Evolutionary conservation across 2,888 invertebrate species (phyloP), one percentile per base, ranked within the genome.

Genomic region (Ornithoptera priamus): DNA sequence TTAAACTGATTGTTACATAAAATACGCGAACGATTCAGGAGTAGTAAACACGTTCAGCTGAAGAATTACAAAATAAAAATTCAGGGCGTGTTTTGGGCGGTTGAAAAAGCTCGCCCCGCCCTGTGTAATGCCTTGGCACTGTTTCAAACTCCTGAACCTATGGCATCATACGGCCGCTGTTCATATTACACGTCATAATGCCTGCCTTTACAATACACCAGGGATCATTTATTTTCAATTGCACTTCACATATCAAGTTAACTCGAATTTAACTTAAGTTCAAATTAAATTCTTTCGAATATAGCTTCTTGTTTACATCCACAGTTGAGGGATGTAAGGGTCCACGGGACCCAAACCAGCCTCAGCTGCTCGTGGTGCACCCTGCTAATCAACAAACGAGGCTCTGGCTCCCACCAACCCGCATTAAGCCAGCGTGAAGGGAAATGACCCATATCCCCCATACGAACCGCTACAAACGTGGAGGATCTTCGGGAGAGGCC

Each of bases 61-160:
- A 22, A 62, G 62, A 70, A 70, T 70, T 70, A 62, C 66, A 70
- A 62, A 62, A 66, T 70, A 70, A 75, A 74, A 77, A 77, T 77
- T 76, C 76, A 73, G 72, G 74, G 74, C 74, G 74, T 75, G 77
- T 77, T 77, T 77, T 76, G 77, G 77, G 76, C 75, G 76, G 76
- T 62, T 70, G 75, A 74, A 75, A 76, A 77, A 72, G 72, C 72
- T 72, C 74, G 74, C 72, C 65, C 61, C 73, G 75, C 73, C 73
- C 76, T 73, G 72, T 72, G 74, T 75, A 74, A 77, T 75, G 72
- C 73, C 71, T 77, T 77, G 77, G 77, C 77, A 77, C 74, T 72
- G 76, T 76, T 77, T 77, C 76, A 77, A 75, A 59, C 72, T 69
- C 62, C 70, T 68, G 72, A 72, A 73, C 73, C 75, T 72, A 72